Percentiles rank a stretch among this genome's conserved stretches.
phyloP scores from a whole-genome alignment of 2,113 vertebrate species.

The Salvelinus alpinus region DNA sequence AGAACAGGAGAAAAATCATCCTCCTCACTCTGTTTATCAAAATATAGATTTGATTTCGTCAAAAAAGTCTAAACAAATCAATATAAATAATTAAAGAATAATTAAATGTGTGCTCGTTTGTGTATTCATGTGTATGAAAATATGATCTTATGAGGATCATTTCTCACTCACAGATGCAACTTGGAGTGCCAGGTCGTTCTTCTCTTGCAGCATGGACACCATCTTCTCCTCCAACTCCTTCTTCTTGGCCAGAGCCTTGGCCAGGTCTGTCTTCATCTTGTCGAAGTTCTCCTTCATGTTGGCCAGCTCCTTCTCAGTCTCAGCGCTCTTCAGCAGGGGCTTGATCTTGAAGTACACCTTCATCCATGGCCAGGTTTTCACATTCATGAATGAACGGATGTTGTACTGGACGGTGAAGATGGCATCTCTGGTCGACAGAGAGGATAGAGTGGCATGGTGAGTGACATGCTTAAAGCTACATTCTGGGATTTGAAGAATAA shows the following conservation, averaged over 20 bases:
- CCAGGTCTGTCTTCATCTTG: not conserved
- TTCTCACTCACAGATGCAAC: too few relatives aligned
- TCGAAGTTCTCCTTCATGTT: slow-evolving; percentile 7
- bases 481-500: too few relatives aligned
- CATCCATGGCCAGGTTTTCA: slow-evolving; percentile 82
- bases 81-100: too few relatives aligned
- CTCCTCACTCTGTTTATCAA: too few relatives aligned
- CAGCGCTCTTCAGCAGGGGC: slow-evolving; percentile 74
- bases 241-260: not conserved
- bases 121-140: too few relatives aligned
- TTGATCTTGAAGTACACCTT: slow-evolving; percentile 81
- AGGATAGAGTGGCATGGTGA: not conserved
- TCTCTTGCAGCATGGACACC: not conserved
- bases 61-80: too few relatives aligned
- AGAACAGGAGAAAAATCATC: not conserved
- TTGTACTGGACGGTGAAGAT: slow-evolving; percentile 8
- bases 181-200: not conserved
- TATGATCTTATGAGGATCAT: too few relatives aligned
- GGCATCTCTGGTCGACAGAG: not conserved
- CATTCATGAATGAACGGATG: slow-evolving; percentile 23
- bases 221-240: slow-evolving; percentile 4
- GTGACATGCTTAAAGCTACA: too few relatives aligned
- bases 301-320: slow-evolving; percentile 72
- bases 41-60: too few relatives aligned
- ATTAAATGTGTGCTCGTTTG: too few relatives aligned